phyloP scores from a whole-genome alignment of 2,888 invertebrate genomes.

The Sepioteuthis lessoniana region DNA sequence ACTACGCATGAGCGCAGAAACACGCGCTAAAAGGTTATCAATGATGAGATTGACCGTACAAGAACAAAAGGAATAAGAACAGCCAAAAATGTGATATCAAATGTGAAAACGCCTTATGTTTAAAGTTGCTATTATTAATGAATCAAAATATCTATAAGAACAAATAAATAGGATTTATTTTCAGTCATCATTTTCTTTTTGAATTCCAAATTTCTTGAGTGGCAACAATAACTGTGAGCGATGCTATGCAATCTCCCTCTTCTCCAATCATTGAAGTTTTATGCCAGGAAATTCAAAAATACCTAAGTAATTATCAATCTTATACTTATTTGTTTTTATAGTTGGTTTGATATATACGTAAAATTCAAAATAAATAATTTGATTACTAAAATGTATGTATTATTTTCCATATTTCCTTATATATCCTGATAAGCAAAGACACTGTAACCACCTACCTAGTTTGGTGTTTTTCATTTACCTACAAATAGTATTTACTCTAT shows the following conservation, averaged over 20 bases:
- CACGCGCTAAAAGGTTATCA: conserved; percentile 33
- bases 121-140: not conserved
- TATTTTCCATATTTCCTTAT: too few species aligned
- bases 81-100: not conserved
- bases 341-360: too few species aligned
- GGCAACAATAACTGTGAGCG: not conserved
- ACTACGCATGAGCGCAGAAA: not conserved
- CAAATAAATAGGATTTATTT: not conserved
- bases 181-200: not conserved
- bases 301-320: too few species aligned
- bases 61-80: not conserved
- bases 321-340: too few species aligned
- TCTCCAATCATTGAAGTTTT: not conserved
- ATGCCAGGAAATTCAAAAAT: not conserved
- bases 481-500: too few species aligned
- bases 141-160: not conserved
- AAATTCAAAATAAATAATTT: too few species aligned
- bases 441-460: too few species aligned
- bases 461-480: too few species aligned
- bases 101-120: not conserved
- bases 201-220: not conserved
- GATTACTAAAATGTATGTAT: too few species aligned
- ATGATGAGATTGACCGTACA: not conserved
- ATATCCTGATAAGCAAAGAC: too few species aligned
- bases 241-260: not conserved